Evolutionary conservation across 2,113 vertebrate genomes (phyloP), one percentile per base, ranked within the genome.

Genomic region (Labrus mixtus): DNA sequence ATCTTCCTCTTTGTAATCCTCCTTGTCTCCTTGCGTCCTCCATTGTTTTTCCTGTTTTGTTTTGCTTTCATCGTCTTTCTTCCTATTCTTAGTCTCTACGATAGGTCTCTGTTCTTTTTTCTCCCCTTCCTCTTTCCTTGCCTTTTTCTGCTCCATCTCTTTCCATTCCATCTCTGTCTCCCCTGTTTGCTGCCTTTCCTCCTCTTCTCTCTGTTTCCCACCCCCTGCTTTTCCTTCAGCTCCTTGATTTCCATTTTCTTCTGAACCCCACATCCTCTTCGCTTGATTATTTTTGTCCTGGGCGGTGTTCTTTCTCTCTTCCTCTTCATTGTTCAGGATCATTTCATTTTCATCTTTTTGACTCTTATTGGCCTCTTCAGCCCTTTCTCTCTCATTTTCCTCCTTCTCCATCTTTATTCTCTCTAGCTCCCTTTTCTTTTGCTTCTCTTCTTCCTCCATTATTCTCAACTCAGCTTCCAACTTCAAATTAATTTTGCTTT

Each of bases 11-110:
- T 9, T 37, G 23, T 36, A 6, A n/a, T 58, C 19, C 17, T 84
- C 51, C 7, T 54, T 17, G 0, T 55, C 16, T 1, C 3, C 55
- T 83, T 87, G 79, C 56, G 87, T 54, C 17, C 41, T 76, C 73
- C 89, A 84, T 87, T 87, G 23, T 87, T 79, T 48, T 87, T 55
- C 36, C 54, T 77, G 72, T 88, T 83, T 88, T 43, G 61, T 68
- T 16, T 51, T 92, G 73, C 70, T 78, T n/a, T 68, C 92, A 82
- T 78, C 80, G 39, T 66, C 88, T 41, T 37, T 39, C 82, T 7
- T 74, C 76, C 20, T 46, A 25, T 64, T 67, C 68, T 57, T 13
- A 17, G 82, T 72, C 89, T 69, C 87, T 68, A 4, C 17, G 15
- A 12, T 15, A 46, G 12, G 39, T 41, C 39, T 11, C 39, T 41